Conservation (phyloP, 2,797 vertebrate genomes). For the Sarcophilus harrisii region DNA sequence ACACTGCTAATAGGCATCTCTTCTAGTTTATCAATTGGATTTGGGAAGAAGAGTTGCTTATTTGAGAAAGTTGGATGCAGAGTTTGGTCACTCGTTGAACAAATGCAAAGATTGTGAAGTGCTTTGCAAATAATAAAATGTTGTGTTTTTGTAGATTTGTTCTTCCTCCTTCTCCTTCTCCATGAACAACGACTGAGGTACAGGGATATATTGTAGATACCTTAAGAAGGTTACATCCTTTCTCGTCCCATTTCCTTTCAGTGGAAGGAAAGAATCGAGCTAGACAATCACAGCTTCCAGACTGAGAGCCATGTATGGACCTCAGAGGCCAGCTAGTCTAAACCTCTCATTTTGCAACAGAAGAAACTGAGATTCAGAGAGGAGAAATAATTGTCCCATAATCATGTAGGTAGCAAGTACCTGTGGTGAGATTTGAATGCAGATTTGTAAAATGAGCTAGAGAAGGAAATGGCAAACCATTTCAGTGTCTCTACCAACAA, state of each 20-base stretch:
- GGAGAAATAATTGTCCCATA: neutral
- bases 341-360: neutral
- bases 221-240: neutral
- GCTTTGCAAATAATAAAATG: neutral
- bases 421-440: neutral
- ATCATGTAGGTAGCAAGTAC: neutral
- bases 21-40: neutral
- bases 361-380: neutral
- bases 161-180: neutral
- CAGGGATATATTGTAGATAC: neutral
- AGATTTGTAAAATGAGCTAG: neutral
- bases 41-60: neutral
- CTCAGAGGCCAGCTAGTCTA: neutral
- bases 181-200: neutral
- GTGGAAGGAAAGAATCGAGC: neutral
- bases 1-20: neutral
- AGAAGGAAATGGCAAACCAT: neutral
- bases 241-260: neutral
- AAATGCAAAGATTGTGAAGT: neutral
- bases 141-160: neutral
- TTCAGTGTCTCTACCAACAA: neutral
- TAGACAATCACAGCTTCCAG: neutral
- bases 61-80: neutral
- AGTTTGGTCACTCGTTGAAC: neutral
- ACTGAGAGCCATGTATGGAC: neutral